phyloP scores from a whole-genome alignment of 1,140 invertebrate genomes.

The Papilio polytes region DNA sequence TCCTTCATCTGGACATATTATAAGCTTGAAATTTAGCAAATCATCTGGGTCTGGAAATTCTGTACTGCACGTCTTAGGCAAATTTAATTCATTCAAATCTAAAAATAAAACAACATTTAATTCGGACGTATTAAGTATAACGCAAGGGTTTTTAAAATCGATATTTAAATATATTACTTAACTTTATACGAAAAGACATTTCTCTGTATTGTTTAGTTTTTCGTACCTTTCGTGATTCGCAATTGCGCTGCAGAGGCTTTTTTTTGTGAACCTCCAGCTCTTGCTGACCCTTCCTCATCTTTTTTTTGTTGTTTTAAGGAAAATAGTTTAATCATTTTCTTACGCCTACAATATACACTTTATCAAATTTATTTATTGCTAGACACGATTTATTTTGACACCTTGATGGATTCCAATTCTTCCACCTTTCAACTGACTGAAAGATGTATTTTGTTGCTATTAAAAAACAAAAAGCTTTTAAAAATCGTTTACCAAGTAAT shows the following conservation, averaged over 20 bases:
- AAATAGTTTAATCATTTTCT: slow-evolving; percentile 98
- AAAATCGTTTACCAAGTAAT: background rate
- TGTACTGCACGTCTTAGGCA: slow-evolving; percentile 98
- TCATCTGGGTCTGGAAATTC: slow-evolving; percentile 99
- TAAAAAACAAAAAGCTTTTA: background rate
- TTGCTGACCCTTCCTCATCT: slow-evolving; percentile 93
- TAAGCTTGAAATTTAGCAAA: slow-evolving; percentile 97
- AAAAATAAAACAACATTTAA: slow-evolving; percentile 73
- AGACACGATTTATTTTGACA: slow-evolving; percentile 79
- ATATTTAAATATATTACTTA: background rate
- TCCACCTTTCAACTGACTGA: slow-evolving; percentile 42
- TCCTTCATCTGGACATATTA: slow-evolving; percentile 98
- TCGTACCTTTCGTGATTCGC: slow-evolving; percentile 97
- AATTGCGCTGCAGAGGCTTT: slow-evolving; percentile 97
- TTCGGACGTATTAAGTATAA: slow-evolving; percentile 18
- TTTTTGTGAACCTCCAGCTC: slow-evolving; percentile 91
- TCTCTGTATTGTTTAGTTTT: slow-evolving; percentile 7
- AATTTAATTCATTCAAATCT: slow-evolving; percentile 99
- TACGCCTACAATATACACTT: slow-evolving; percentile 67
- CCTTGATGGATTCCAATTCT: slow-evolving; percentile 43
- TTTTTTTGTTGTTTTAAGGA: slow-evolving; percentile 99
- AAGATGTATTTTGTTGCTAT: slow-evolving; percentile 36
- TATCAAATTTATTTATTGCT: slow-evolving; percentile 72
- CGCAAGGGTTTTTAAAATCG: background rate
- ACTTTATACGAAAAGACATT: background rate